Evolutionary conservation across 2,113 vertebrate genomes (phyloP).

Genomic region (Chrysemys picta): DNA sequence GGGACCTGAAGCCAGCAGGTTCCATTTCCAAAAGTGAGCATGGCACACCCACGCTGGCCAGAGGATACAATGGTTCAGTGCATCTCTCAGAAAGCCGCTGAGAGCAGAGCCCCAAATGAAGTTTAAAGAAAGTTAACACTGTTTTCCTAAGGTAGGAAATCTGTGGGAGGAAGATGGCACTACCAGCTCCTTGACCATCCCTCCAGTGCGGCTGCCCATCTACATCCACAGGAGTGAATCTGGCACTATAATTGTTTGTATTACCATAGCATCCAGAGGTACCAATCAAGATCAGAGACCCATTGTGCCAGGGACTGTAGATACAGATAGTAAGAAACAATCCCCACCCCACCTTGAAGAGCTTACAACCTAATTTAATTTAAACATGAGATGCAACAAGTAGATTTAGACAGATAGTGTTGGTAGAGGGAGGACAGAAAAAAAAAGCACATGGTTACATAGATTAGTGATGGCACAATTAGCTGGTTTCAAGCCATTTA

Average conservation of each 20-base stretch:
- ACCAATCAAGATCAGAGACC: background rate
- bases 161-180: background rate
- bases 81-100: background rate
- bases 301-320: background rate
- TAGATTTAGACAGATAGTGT: background rate
- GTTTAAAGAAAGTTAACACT: background rate
- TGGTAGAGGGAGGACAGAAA: background rate
- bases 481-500: background rate
- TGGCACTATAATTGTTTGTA: rapidly evolving
- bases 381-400: background rate
- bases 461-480: background rate
- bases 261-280: background rate
- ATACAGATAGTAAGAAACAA: background rate
- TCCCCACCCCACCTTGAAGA: background rate
- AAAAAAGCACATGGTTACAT: background rate
- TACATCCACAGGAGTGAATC: background rate
- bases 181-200: background rate
- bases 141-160: background rate
- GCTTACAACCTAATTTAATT: background rate
- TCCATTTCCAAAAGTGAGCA: background rate
- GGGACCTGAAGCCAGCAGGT: background rate
- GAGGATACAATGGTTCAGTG: background rate
- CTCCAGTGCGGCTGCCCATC: background rate
- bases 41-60: background rate
- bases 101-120: background rate